Evolutionary conservation across 2,888 invertebrate genomes (phyloP), one percentile per base, ranked within the genome.

Genomic region (Apodemia zela): DNA sequence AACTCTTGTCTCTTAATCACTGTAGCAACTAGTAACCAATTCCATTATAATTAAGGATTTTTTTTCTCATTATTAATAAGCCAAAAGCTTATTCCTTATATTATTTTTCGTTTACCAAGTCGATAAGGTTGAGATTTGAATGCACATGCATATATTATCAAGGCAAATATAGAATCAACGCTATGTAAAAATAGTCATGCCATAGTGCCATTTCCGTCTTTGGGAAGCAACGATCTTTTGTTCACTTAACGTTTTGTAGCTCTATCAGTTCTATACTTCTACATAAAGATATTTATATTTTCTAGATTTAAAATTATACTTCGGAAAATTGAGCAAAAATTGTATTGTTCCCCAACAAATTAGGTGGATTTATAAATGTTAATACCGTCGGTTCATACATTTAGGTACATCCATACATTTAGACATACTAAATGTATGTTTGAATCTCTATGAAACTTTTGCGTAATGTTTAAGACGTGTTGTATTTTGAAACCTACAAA

Each of bases 191-290:
- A 89, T 89, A 89, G 89, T 81, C 77, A 25, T 54, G 25, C 29
- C 29, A 25, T 54, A 69, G 71, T 73, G 79, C 78, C 84, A 83
- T 85, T 87, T 89, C 89, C 89, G 89, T 84, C 85, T 85, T 80
- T 75, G 77, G 81, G 77, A 81, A 81, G 83, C 80, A 79, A 75
- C 75, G 77, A 76, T 79, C 82, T 84, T 87, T 86, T 87, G 83
- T 85, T 86, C 77, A 79, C 81, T 78, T 63, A 64, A 54, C 54
- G 54, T 54, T 54, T 21, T 54, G 54, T 54, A 42, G 42, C 15
- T n/a, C 2, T 3, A 42, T 42, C 42, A 11, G 5, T 42, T 15
- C 15, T 15, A 42, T 5, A 15, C 5, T 42, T 42, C 42, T 42
- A 38, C 6, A 42, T 42, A 15, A 5, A 42, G 2, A 42, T 42